These are phyloP conservation scores for Gallinago undulata DNA, from an alignment of 2,113 vertebrate genomes.

Conservation along the genomic window DNA sequence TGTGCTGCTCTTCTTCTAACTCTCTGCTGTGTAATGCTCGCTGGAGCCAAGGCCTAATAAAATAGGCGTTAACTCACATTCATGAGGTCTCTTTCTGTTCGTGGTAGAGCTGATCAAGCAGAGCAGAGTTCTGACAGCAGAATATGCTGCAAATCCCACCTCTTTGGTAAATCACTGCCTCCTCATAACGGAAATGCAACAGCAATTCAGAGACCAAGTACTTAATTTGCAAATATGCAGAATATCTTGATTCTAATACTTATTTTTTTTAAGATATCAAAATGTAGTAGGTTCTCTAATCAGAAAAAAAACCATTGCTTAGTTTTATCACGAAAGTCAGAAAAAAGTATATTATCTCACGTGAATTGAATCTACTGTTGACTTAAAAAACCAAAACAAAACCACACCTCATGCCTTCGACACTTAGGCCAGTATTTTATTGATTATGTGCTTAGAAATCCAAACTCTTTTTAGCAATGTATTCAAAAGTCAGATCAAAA, in stretches of 20 bases:
- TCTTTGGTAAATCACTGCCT: background rate
- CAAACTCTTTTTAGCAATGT: background rate
- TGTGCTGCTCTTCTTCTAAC: background rate
- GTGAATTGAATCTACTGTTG: background rate
- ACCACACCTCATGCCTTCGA: background rate
- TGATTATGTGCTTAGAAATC: background rate
- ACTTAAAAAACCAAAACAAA: background rate
- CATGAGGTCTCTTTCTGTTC: background rate
- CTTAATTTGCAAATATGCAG: background rate
- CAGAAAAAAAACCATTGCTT: background rate
- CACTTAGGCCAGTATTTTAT: background rate
- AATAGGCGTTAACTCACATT: background rate
- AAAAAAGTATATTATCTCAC: background rate
- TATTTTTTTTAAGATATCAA: background rate
- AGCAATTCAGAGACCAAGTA: background rate
- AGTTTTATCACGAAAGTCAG: background rate
- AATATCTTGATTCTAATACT: background rate
- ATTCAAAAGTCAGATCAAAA: background rate
- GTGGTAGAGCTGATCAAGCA: background rate
- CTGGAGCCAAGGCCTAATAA: background rate
- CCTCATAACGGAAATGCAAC: background rate
- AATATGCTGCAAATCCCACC: background rate
- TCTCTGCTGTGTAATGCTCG: background rate
- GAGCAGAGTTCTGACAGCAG: background rate
- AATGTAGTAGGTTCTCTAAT: background rate